phyloP scores from a whole-genome alignment of 2,113 vertebrate genomes.

The Dromaius novaehollandiae region DNA sequence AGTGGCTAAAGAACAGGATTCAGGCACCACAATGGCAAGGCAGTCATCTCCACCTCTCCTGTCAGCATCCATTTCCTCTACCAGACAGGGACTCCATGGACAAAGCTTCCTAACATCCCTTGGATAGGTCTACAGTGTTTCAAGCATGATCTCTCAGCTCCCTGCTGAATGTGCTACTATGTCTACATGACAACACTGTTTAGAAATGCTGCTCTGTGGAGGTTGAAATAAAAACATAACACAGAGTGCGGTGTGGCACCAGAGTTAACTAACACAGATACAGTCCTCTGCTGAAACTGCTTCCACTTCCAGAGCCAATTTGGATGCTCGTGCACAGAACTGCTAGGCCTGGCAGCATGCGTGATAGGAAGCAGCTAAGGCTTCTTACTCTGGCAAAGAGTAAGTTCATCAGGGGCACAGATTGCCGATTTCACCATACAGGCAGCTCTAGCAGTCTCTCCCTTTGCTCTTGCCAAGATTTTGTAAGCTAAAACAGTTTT shows the following conservation, averaged over 20 bases:
- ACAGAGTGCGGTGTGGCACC: fast-evolving
- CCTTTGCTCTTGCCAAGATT: not conserved
- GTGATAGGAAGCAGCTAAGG: not conserved
- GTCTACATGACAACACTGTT: not conserved
- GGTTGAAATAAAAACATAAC: not conserved
- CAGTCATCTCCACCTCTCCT: not conserved
- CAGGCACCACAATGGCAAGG: not conserved
- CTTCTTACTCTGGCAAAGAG: not conserved
- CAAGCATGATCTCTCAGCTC: not conserved
- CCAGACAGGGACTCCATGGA: not conserved
- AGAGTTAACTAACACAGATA: fast-evolving
- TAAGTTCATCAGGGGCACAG: not conserved
- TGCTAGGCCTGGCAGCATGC: not conserved
- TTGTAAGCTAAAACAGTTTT: not conserved
- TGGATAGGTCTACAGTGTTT: not conserved
- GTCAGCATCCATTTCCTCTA: not conserved
- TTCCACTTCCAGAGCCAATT: not conserved
- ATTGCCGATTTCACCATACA: not conserved
- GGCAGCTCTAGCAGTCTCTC: not conserved
- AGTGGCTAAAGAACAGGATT: not conserved
- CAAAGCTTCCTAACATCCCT: not conserved
- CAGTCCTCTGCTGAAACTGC: fast-evolving
- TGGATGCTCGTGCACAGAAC: not conserved
- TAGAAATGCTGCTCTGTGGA: not conserved
- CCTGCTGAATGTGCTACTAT: not conserved